Base-by-base conservation (phyloP, 2,113 vertebrate genomes). In the Piprites chloris region DNA sequence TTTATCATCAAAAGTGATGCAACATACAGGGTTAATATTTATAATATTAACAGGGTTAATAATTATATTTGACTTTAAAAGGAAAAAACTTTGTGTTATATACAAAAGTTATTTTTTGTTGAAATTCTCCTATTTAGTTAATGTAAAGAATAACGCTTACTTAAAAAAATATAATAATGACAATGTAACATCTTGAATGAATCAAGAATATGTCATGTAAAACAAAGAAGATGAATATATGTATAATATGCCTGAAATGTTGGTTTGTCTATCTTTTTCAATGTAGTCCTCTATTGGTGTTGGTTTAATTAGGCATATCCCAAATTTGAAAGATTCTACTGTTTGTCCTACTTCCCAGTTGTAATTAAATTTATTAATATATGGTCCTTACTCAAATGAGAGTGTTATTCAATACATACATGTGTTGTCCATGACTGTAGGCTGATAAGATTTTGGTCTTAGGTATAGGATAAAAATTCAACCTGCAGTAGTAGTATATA, bases 1-100 rank as follows among this genome's bases (percentile, higher is more conserved):
- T 93, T 86, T 71, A 49, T 95, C 32, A 90, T 66, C 58, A 30
- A 61, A 86, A 82, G 11, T 84, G 10, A 90, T 82, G 76, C 12
- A 84, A 56, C 39, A 86, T 23, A 35, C 5, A 6, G 5, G 18
- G 28, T n/a, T 91, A 68, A 67, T 27, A 82, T 26, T 16, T 59
- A 11, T 17, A 63, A n/a, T n/a, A n/a, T n/a, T n/a, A n/a, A 35
- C 5, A 6, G 5, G 18, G 28, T n/a, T 91, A 68, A 67, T 27
- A 82, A 28, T 16, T 59, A 11, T 17, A 63, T 72, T 78, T 93
- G 28, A 79, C 93, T 90, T 93, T 80, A 19, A 91, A 41, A 41
- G 24, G 30, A 27, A 5, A 22, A 41, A 17, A 1, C 11, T 8
- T 41, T 47, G 28, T 8, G 1, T 44, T 87, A 18, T 3, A 39